phyloP scores from a whole-genome alignment of 1,140 invertebrate genomes.

The Nixonia krombeini region DNA sequence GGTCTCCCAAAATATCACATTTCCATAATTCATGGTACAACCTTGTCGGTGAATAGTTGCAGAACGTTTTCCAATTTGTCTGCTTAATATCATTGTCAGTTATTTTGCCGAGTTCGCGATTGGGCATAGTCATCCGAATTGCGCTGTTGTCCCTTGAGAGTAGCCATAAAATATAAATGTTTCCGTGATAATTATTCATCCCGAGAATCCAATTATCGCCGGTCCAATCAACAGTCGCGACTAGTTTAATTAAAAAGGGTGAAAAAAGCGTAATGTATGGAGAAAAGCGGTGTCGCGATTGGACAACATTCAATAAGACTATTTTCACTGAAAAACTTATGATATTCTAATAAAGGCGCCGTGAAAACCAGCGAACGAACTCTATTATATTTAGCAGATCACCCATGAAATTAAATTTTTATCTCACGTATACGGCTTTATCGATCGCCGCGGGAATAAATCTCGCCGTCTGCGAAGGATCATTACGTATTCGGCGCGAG shows the following conservation, averaged over 20 bases:
- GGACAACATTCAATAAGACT: background rate
- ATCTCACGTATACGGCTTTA: slow-evolving; percentile 33
- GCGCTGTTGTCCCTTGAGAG: background rate
- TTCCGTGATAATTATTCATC: slow-evolving; percentile 25
- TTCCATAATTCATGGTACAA: no score
- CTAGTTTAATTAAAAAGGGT: slow-evolving; percentile 9
- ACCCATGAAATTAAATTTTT: slow-evolving; percentile 49
- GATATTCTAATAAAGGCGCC: slow-evolving; percentile 20
- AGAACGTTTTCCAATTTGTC: slow-evolving; percentile 8
- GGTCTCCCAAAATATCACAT: no score
- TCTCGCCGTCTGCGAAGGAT: slow-evolving; percentile 31
- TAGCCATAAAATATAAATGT: slow-evolving; percentile 7
- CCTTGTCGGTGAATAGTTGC: no score
- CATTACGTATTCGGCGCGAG: slow-evolving; percentile 40
- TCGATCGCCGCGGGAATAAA: slow-evolving; percentile 30
- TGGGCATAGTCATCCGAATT: background rate
- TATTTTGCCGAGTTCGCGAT: slow-evolving; percentile 3
- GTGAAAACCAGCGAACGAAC: slow-evolving; percentile 9
- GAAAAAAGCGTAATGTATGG: slow-evolving; percentile 3
- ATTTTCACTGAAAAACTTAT: background rate
- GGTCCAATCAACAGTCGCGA: slow-evolving; percentile 10
- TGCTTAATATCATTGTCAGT: slow-evolving; percentile 25
- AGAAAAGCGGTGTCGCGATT: background rate
- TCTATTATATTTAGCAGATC: slow-evolving; percentile 40
- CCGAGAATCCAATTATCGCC: slow-evolving; percentile 25